Evolutionary conservation across 2,113 vertebrate species (phyloP), one percentile per base, ranked within the genome.

Genomic region (Misgurnus anguillicaudatus): DNA sequence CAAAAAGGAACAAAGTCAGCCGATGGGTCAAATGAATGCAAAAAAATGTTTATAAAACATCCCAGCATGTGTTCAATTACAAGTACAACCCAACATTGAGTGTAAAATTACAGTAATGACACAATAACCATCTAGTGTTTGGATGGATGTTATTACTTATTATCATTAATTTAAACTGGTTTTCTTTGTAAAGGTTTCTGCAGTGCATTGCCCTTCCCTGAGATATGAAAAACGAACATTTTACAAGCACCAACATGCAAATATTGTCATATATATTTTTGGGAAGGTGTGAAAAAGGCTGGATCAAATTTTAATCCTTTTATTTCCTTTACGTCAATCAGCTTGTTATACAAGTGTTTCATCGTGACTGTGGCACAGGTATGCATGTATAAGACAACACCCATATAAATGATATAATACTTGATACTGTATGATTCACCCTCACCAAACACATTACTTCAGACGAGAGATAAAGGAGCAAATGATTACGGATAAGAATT

Each of bases 221-320:
- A 57, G 64, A 83, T 60, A 75, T 19, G 58, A 42, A 58, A 61
- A 75, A 68, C 65, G 69, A 75, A 79, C 14, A 11, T 16, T 14
- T 14, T 51, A 51, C 39, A 71, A 72, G 62, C 71, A 79, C 64
- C 70, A 61, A 61, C 64, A 19, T 24, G 62, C 36, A 57, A 21
- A 41, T 14, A 13, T 11, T n/a, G 19, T 9, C 41, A 17, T 38
- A 58, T 72, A 16, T 64, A 13, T 21, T 41, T 53, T 45, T 60
- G 5, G 17, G 19, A 57, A 62, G 17, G 19, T 36, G 16, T 48
- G 11, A 74, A 9, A 31, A 51, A 39, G 31, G 6, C 13, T 48
- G 13, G 11, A 41, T 8, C n/a, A 62, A 69, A 68, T 38, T 39
- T 38, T 42, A 16, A 58, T 42, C n/a, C 6, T 62, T 48, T 9